Conservation (phyloP, 2,113 vertebrate species). For the Plecotus auritus region DNA sequence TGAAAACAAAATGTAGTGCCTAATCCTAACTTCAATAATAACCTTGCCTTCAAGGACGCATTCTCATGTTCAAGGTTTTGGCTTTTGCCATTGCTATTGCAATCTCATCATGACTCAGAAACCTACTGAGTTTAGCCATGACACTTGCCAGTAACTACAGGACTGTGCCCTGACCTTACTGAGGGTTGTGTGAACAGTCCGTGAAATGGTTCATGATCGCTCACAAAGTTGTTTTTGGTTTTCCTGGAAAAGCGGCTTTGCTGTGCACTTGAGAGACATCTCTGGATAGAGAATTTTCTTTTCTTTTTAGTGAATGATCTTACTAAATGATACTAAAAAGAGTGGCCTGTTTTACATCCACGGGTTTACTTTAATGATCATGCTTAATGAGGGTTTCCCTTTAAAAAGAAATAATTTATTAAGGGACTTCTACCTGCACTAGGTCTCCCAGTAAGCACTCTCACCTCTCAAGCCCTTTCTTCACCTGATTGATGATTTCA, state of each 20-base stretch:
- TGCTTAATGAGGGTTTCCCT: background rate
- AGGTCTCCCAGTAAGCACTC: background rate
- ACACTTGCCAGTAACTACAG: background rate
- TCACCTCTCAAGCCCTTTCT: background rate
- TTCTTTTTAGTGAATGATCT: background rate
- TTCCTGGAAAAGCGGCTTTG: background rate
- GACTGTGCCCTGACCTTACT: background rate
- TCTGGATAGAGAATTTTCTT: background rate
- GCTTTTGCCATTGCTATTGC: background rate
- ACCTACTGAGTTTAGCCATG: background rate
- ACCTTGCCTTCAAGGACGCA: constrained; percentile 3
- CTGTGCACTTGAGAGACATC: background rate
- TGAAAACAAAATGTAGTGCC: background rate
- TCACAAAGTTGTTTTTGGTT: background rate
- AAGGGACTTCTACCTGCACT: background rate
- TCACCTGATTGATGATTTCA: background rate
- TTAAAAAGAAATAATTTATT: background rate
- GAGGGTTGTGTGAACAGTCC: background rate
- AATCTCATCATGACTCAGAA: constrained; percentile 4
- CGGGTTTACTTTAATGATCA: background rate
- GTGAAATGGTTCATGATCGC: background rate
- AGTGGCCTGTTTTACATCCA: background rate
- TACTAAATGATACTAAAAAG: background rate
- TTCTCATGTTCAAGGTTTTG: background rate
- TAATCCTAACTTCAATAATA: background rate